phyloP scores from a whole-genome alignment of 2,888 invertebrate species.

The Diloba caeruleocephala region DNA sequence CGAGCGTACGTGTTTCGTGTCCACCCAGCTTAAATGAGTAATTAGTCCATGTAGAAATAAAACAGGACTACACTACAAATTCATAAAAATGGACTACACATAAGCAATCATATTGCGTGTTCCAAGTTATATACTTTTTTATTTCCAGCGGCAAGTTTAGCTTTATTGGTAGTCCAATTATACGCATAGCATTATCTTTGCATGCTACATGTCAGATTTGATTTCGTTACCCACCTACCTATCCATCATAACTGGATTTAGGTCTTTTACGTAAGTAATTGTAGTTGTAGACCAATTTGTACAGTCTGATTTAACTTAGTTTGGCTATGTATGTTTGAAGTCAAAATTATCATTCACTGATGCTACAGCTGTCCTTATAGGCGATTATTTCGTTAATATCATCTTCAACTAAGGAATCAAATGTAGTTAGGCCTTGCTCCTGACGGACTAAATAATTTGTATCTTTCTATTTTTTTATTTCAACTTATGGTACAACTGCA shows the following conservation, averaged over 20 bases:
- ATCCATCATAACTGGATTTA: slow-evolving; percentile 22
- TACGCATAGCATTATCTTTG: slow-evolving; percentile 36
- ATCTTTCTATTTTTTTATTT: too few relatives aligned
- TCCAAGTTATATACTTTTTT: slow-evolving; percentile 35
- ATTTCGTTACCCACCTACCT: slow-evolving; percentile 14
- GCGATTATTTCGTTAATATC: too few relatives aligned
- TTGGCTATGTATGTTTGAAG: too few relatives aligned
- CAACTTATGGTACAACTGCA: too few relatives aligned
- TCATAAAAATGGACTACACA: slow-evolving; percentile 13
- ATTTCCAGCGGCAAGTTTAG: slow-evolving; percentile 19
- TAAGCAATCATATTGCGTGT: slow-evolving; percentile 37
- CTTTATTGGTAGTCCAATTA: slow-evolving; percentile 52
- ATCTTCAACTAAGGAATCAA: too few relatives aligned
- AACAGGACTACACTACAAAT: not conserved
- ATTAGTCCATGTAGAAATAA: too few relatives aligned
- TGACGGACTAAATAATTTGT: too few relatives aligned
- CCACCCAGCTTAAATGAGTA: too few relatives aligned
- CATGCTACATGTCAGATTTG: slow-evolving; percentile 34
- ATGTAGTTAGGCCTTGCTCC: too few relatives aligned
- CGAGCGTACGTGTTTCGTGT: too few relatives aligned
- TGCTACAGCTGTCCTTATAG: too few relatives aligned
- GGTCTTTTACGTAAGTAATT: slow-evolving; percentile 7
- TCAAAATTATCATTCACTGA: too few relatives aligned
- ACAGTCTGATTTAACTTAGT: not conserved
- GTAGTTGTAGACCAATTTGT: slow-evolving; percentile 1